These are phyloP conservation scores for Craseonycteris thonglongyai DNA, from an alignment of 2,113 vertebrate genomes.

Conservation along the genomic window DNA sequence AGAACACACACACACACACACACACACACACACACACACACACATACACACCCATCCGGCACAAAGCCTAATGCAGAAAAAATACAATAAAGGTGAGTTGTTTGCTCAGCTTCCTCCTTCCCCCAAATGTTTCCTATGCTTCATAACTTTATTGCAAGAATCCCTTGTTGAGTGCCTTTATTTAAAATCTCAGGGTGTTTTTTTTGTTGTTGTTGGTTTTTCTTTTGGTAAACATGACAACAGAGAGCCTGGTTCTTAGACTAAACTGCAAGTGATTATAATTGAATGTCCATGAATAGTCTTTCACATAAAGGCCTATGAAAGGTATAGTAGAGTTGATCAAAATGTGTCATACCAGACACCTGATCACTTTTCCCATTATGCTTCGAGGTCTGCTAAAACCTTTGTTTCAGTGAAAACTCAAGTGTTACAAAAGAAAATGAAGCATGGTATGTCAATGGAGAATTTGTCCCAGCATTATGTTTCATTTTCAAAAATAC, in stretches of 20 bases:
- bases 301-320: background rate
- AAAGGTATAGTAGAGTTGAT: background rate
- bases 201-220: too few relatives aligned
- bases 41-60: background rate
- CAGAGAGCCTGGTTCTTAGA: background rate
- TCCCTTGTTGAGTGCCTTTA: background rate
- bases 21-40: too few relatives aligned
- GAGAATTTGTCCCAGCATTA: background rate
- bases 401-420: conserved; percentile 33
- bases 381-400: conserved; percentile 2
- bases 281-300: background rate
- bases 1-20: background rate
- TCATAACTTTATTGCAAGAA: background rate
- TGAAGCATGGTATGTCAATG: background rate
- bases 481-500: conserved; percentile 26
- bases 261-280: background rate
- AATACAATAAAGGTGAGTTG: background rate
- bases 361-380: background rate
- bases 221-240: background rate
- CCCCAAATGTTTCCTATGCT: background rate
- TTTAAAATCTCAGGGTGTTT: background rate
- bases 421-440: conserved; percentile 31
- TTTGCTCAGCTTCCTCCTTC: background rate
- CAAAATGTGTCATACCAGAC: background rate
- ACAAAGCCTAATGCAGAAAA: background rate